A percentile compares a stretch with the other conserved stretches of the same genome.
Evolutionary conservation across 1,140 invertebrate genomes (phyloP).

Genomic region (Sitobion miscanthi): DNA sequence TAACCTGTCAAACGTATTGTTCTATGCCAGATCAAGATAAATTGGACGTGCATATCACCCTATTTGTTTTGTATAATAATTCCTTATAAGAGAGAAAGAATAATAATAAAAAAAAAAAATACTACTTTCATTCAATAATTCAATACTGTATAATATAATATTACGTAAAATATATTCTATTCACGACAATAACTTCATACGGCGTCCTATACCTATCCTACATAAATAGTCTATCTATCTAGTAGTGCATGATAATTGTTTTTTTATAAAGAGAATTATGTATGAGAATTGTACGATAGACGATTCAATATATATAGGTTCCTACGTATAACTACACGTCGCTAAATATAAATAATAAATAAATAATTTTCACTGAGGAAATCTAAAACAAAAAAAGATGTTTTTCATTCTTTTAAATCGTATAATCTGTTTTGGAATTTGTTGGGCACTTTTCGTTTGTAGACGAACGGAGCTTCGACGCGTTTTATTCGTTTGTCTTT

Average conservation of each 20-base stretch:
- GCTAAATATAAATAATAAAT: background rate
- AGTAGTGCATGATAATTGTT: too few species aligned
- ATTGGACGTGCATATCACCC: background rate
- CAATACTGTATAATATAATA: background rate
- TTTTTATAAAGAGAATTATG: too few species aligned
- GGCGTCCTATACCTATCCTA: background rate
- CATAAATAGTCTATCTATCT: background rate
- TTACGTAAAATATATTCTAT: background rate
- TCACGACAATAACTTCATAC: background rate
- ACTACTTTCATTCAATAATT: background rate
- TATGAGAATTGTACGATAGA: too few species aligned
- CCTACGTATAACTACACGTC: background rate
- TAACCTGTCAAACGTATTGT: background rate
- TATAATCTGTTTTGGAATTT: conserved; percentile 26
- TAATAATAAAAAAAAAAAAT: background rate
- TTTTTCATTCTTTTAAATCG: conserved; percentile 21
- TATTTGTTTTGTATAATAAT: background rate
- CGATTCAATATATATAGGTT: background rate
- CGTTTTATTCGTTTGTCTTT: background rate
- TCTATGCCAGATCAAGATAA: background rate
- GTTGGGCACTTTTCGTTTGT: background rate
- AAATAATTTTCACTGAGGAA: background rate
- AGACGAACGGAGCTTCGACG: background rate
- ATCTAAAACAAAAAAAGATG: background rate
- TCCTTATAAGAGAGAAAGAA: background rate